Percentiles rank a stretch among this genome's conserved stretches.
phyloP scores from a whole-genome alignment of 2,113 vertebrate species.

The Phaethon lepturus region DNA sequence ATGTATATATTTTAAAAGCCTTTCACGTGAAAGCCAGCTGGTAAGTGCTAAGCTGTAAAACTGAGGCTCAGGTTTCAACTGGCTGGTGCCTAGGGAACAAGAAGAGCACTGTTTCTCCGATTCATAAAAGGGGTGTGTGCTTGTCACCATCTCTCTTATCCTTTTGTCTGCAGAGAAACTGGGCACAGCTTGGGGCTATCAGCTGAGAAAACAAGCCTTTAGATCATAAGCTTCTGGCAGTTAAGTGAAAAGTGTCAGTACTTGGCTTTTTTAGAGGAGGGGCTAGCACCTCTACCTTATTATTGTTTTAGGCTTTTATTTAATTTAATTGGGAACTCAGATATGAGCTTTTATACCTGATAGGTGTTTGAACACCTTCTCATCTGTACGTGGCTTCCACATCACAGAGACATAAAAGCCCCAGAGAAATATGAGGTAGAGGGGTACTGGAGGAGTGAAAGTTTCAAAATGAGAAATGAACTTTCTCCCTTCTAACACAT shows the following conservation, averaged over 20 bases:
- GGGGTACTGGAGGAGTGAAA: not conserved
- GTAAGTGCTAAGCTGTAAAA: constrained; percentile 50
- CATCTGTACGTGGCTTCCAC: not conserved
- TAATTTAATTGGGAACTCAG: not conserved
- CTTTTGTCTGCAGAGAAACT: constrained; percentile 33
- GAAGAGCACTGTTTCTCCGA: constrained; percentile 46
- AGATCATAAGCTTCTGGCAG: constrained; percentile 2
- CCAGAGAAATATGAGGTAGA: not conserved
- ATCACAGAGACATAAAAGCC: not conserved
- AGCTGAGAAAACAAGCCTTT: constrained; percentile 36
- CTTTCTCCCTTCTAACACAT: constrained; percentile 22
- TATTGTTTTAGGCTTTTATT: not conserved
- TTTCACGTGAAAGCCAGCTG: constrained; percentile 51
- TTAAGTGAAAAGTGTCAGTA: constrained; percentile 2
- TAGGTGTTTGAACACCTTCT: not conserved
- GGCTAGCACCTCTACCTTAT: not conserved
- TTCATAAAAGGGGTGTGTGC: constrained; percentile 46
- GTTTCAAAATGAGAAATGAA: not conserved
- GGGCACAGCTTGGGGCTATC: constrained; percentile 40
- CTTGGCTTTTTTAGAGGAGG: not conserved
- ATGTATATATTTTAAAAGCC: constrained; percentile 1
- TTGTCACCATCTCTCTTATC: constrained; percentile 51
- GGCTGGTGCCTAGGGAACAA: constrained; percentile 53
- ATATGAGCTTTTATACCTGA: rapidly evolving
- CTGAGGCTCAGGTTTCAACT: constrained; percentile 40